Percentiles rank a stretch among this genome's conserved stretches.
phyloP scores from a whole-genome alignment of 1,140 invertebrate genomes.

The Diorhabda elongata region DNA sequence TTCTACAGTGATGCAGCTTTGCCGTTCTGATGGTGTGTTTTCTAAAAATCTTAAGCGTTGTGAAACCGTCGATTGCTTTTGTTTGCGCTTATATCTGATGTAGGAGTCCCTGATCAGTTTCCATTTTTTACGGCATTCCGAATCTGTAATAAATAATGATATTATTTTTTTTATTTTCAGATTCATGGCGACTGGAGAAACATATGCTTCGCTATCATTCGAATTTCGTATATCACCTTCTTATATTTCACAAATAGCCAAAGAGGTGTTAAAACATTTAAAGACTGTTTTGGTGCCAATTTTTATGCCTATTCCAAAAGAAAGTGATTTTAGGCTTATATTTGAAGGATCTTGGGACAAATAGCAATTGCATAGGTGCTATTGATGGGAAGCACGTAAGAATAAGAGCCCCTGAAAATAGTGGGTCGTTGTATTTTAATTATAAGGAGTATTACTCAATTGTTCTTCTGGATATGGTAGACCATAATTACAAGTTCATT shows the following conservation, averaged over 20 bases:
- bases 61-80: neutral
- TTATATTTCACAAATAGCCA: neutral
- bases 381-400: conserved; percentile 49
- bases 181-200: conserved; percentile 10
- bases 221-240: conserved; percentile 1
- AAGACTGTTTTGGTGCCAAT: neutral
- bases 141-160: too few species aligned
- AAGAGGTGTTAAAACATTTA: neutral
- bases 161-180: neutral
- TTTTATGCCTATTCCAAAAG: neutral
- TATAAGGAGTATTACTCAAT: conserved; percentile 47
- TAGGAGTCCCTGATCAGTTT: too few species aligned
- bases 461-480: conserved; percentile 47
- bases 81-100: too few species aligned
- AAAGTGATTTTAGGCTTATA: neutral
- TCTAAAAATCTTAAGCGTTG: conserved; percentile 5
- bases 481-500: conserved; percentile 46
- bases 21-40: neutral
- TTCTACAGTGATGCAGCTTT: neutral
- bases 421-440: conserved; percentile 45
- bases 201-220: conserved; percentile 3
- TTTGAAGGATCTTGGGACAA: neutral
- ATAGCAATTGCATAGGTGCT: conserved; percentile 32
- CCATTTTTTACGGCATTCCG: too few species aligned
- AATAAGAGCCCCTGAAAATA: conserved; percentile 40